These are phyloP conservation scores for Phylloscopus collybita DNA, from an alignment of 2,797 vertebrate genomes.

Conservation along the genomic window DNA sequence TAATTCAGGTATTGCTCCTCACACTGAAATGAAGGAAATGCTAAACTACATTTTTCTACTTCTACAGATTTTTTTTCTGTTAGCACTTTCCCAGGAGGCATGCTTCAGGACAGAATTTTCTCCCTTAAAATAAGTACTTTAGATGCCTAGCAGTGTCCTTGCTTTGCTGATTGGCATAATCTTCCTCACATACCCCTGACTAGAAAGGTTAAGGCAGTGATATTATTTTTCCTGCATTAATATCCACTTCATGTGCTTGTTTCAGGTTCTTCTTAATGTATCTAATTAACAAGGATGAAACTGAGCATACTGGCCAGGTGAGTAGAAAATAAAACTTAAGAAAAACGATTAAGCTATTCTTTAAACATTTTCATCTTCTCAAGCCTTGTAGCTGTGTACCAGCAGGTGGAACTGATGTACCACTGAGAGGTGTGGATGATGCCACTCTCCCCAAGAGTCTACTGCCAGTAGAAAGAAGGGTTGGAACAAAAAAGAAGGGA, in stretches of 20 bases:
- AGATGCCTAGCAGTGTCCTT: neutral
- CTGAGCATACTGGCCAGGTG: constrained; percentile 97
- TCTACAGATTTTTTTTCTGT: neutral
- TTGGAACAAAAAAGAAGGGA: neutral
- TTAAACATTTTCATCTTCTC: neutral
- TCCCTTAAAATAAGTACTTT: neutral
- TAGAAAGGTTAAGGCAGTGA: neutral
- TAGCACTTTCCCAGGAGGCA: neutral
- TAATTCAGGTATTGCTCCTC: neutral
- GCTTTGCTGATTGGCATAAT: neutral
- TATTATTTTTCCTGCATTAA: neutral
- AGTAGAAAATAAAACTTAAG: neutral
- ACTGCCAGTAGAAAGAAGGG: neutral
- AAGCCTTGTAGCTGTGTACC: neutral
- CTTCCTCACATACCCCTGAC: neutral
- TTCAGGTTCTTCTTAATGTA: constrained; percentile 98
- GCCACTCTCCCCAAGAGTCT: neutral
- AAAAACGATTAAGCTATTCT: neutral
- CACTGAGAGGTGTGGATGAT: neutral
- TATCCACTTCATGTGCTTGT: neutral
- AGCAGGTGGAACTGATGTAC: constrained; percentile 48
- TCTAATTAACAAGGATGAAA: constrained; percentile 98
- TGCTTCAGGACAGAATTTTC: neutral
- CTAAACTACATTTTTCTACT: neutral
- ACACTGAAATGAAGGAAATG: neutral